Conservation (phyloP, 92 coral and sea anemone genomes). For the Porites evermanni region DNA sequence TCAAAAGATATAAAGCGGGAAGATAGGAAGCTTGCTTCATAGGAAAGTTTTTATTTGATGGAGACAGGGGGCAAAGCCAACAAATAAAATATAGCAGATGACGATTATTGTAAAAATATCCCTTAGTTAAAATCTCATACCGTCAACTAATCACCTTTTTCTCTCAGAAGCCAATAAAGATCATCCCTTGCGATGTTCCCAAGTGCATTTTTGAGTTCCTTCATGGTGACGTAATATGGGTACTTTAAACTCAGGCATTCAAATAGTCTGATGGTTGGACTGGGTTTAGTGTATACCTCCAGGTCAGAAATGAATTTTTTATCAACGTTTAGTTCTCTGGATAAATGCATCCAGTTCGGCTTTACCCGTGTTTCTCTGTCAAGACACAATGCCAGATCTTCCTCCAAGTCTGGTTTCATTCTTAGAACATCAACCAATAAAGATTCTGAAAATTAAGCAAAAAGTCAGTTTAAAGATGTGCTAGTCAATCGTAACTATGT, state of each 20-base stretch:
- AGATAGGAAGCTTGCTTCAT: no score
- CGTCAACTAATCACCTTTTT: background rate
- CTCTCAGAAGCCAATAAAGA: background rate
- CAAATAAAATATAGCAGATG: no score
- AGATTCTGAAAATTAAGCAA: background rate
- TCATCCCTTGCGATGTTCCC: background rate
- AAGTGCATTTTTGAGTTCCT: background rate
- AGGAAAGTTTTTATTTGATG: no score
- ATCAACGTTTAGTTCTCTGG: background rate
- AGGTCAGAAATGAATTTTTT: background rate
- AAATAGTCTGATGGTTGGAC: constrained; percentile 34
- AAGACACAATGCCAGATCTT: constrained; percentile 9
- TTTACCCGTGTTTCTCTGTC: constrained; percentile 18
- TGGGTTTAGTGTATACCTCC: background rate
- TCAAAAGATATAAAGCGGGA: no score
- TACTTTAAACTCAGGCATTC: no score
- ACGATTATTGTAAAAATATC: no score
- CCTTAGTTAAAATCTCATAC: background rate
- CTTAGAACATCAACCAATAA: background rate
- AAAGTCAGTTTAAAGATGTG: no score
- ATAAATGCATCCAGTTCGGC: constrained; percentile 27
- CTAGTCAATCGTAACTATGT: no score
- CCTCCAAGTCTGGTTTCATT: background rate
- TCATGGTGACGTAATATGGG: no score
- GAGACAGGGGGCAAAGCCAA: no score